Base-by-base conservation (phyloP, 2,888 invertebrate species). In the Ophioninae sp. region DNA sequence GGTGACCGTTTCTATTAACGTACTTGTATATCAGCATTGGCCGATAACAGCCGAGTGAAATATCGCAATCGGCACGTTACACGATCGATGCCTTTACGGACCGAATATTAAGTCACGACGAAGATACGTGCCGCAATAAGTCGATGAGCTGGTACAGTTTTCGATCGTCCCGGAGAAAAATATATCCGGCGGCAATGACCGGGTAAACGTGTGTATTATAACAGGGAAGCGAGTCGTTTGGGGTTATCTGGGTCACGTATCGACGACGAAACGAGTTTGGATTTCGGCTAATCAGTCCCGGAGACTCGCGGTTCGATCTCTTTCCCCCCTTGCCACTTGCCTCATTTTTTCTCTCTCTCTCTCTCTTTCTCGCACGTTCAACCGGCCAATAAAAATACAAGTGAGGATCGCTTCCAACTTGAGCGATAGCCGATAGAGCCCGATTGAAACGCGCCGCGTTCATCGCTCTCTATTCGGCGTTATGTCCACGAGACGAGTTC, bases 251-350 rank as follows among this genome's bases (percentile, higher is more conserved):
- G 87, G 90, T 90, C 91, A 92, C 91, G 90, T 89, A 89, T 88
- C 89, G 87, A 87, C 87, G 88, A 92, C 91, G 90, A 91, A 92
- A 91, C 89, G 91, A 90, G 88, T 90, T 88, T 86, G 89, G 87
- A 89, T 90, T 92, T 92, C 89, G 91, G 90, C 89, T 91, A 91
- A 92, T 92, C 92, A 83, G 84, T 69, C 68, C 65, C 73, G 69
- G 77, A 82, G 67, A 2, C 82, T 73, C 67, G 61, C 76, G 44
- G 84, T 84, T 84, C 84, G 84, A 87, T 79, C 85, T 85, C 74
- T 70, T 64, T 81, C 50, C 50, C 62, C 64, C 64, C 69, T 70
- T 44, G 7, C 79, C 57, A 17, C 6, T 86, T 83, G 89, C 88
- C 85, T 87, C 89, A 13, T 13, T 76, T 85, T 85, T 73, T 62